Conservation (phyloP, 1,140 invertebrate species). For the Dinothrombium tinctorium region DNA sequence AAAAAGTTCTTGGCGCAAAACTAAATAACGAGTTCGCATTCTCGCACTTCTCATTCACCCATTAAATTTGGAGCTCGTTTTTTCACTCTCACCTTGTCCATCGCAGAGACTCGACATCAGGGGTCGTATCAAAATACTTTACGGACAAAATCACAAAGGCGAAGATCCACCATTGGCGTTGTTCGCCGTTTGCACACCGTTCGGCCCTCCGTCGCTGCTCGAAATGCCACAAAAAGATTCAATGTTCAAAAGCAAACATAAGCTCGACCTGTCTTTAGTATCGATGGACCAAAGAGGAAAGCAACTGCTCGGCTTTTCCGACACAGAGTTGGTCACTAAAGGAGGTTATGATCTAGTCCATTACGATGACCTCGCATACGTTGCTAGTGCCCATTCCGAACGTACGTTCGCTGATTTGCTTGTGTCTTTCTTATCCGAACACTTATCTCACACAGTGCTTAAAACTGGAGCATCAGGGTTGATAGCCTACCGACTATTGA, state of each 20-base stretch:
- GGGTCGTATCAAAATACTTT: constrained; percentile 78
- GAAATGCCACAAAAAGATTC: constrained; percentile 36
- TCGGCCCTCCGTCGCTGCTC: constrained; percentile 47
- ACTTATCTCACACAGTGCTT: constrained; percentile 47
- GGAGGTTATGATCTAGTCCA: constrained; percentile 91
- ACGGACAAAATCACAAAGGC: constrained; percentile 72
- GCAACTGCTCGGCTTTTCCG: constrained; percentile 74
- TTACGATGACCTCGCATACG: constrained; percentile 86
- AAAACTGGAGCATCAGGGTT: constrained; percentile 95
- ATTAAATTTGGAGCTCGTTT: too few species aligned
- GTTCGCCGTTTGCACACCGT: constrained; percentile 91
- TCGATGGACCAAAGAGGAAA: constrained; percentile 95
- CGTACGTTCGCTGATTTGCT: constrained; percentile 55
- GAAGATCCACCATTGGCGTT: constrained; percentile 77
- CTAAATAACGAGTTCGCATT: too few species aligned
- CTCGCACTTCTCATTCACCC: too few species aligned
- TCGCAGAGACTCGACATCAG: constrained; percentile 86
- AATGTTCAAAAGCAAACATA: constrained; percentile 98
- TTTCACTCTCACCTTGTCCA: constrained; percentile 3
- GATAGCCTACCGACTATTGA: constrained; percentile 88
- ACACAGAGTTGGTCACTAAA: constrained; percentile 66
- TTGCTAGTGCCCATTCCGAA: constrained; percentile 96
- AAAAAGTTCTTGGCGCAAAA: too few species aligned
- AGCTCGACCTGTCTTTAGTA: constrained; percentile 75
- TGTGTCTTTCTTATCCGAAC: constrained; percentile 9